Percentiles rank a stretch among this genome's conserved stretches.
These are phyloP conservation scores for Paraplagusia blochii DNA, from an alignment of 2,113 vertebrate species.

Conservation along the genomic window DNA sequence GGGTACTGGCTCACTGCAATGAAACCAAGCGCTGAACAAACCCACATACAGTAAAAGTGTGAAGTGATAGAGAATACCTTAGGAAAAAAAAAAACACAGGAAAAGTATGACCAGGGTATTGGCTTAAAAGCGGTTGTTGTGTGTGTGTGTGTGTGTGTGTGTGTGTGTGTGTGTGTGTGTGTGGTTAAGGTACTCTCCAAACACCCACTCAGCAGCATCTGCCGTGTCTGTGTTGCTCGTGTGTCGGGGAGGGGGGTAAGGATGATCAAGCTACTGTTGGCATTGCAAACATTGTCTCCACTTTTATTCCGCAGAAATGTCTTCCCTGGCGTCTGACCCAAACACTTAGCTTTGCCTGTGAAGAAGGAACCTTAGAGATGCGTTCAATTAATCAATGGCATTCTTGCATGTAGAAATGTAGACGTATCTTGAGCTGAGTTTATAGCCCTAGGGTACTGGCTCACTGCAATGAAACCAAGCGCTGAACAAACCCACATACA, in stretches of 20 bases:
- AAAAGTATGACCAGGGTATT: conserved; percentile 1
- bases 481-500: conserved; percentile 11
- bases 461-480: conserved; percentile 5
- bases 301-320: conserved; percentile 21
- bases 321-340: conserved; percentile 48
- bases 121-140: no score
- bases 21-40: conserved; percentile 11
- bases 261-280: conserved; percentile 28
- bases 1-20: conserved; percentile 1
- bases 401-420: conserved; percentile 17
- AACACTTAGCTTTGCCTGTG: conserved; percentile 44
- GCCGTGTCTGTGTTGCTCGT: conserved; percentile 17
- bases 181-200: conserved; percentile 32
- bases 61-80: conserved; percentile 9
- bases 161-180: no score
- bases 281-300: conserved; percentile 33
- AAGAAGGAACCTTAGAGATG: conserved; percentile 42
- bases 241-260: conserved; percentile 9
- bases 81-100: neutral
- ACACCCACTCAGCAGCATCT: conserved; percentile 24
- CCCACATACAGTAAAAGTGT: neutral
- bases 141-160: no score
- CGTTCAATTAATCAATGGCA: conserved; percentile 47
- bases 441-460: neutral
- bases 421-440: conserved; percentile 8